Evolutionary conservation across 2,888 invertebrate genomes (phyloP), one percentile per base, ranked within the genome.

Genomic region (Aspidiotus destructor): DNA sequence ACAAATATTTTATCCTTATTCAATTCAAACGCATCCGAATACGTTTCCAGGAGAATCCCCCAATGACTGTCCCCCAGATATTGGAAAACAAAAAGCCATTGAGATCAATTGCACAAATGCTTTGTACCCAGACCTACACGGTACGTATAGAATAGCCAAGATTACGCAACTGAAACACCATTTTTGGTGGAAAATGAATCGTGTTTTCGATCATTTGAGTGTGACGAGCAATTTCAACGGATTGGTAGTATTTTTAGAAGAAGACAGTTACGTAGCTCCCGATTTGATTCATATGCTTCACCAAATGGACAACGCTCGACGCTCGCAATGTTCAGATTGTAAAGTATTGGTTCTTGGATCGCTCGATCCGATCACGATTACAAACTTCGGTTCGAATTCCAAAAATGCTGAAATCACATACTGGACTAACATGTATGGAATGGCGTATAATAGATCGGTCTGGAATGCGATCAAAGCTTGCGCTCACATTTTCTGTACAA

Each of bases 121-220:
- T 0, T 79, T 87, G 11, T 86, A 89, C 77, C 96, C 98, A 5
- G 98, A 99, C 76, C 83, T 92, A 17, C 97, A 98, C 79, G 98
- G 97, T 0, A 97, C 99, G 77, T 99, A 97, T 78, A 81, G 98
- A 62, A 95, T 97, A 76, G 95, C 97, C 0, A 91, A 91, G 75
- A 94, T 95, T 77, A 93, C 96, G 0, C 98, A 97, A 79, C 97
- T 96, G 0, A 99, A 99, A 77, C 98, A 98, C 77, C 99, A 99
- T 77, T 99, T 98, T 98, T 97, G 97, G 92, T 99, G 98, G 98
- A 99, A 99, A 78, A 94, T 96, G 5, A 90, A 92, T 77, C 81
- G 90, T 73, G 92, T 97, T 52, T 97, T 97, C 80, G 92, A 95
- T 76, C 89, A 91, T 74, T 81, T 98, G 54, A 84, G 87, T 74